A percentile compares a stretch with the other conserved stretches of the same genome.
Evolutionary conservation across 1,140 invertebrate genomes (phyloP).

Genomic region (Nylanderia fulva): DNA sequence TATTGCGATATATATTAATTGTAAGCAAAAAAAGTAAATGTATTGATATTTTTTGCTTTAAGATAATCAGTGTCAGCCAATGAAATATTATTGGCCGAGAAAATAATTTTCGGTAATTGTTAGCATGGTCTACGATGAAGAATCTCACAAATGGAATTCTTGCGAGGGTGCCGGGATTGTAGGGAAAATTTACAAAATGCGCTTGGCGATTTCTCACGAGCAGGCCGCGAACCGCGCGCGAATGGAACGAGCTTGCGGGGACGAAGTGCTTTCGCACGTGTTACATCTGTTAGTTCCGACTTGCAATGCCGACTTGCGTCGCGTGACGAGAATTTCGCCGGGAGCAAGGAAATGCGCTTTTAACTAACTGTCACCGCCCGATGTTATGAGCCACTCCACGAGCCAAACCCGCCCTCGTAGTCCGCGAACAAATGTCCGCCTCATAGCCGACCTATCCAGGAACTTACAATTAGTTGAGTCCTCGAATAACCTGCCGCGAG

Average conservation of each 20-base stretch:
- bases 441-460: constrained; percentile 34
- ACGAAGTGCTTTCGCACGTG: constrained; percentile 54
- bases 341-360: constrained; percentile 59
- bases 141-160: constrained; percentile 2
- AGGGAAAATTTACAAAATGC: constrained; percentile 39
- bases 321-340: constrained; percentile 57
- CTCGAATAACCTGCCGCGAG: constrained; percentile 29
- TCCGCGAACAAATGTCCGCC: constrained; percentile 57
- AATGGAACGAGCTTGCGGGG: constrained; percentile 19
- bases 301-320: constrained; percentile 42
- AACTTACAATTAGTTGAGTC: constrained; percentile 60
- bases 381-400: constrained; percentile 51
- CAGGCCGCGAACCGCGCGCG: constrained; percentile 1
- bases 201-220: constrained; percentile 39
- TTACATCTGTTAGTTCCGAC: constrained; percentile 45
- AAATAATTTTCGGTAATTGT: neutral
- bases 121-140: neutral
- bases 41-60: neutral
- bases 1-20: neutral
- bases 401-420: constrained; percentile 9
- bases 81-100: neutral
- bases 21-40: neutral
- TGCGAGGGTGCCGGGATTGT: neutral
- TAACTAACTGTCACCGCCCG: constrained; percentile 62
- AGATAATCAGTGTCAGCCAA: neutral